Conservation (phyloP, 2,113 vertebrate species). For the Prunella fulvescens region DNA sequence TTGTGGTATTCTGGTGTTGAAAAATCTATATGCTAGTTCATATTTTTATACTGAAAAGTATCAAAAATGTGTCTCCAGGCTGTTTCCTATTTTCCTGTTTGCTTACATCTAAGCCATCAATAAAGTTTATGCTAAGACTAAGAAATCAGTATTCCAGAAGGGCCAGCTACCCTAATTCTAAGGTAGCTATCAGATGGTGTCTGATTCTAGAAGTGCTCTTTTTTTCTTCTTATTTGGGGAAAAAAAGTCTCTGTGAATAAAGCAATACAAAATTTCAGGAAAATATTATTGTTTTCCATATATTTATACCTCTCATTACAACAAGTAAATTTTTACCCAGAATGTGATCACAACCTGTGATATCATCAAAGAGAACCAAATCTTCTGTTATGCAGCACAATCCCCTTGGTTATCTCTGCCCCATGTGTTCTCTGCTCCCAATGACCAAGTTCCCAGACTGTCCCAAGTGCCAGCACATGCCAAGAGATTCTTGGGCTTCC, state of each 20-base stretch:
- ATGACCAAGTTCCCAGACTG: accelerated
- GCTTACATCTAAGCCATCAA: background rate
- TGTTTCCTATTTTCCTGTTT: slow-evolving; percentile 8
- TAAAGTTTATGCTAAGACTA: background rate
- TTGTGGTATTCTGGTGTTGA: slow-evolving; percentile 17
- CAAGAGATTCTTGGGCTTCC: background rate
- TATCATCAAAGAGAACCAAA: background rate
- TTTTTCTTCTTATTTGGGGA: background rate
- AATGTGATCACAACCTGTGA: background rate
- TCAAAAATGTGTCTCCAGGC: background rate
- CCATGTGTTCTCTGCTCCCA: background rate
- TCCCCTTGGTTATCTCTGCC: background rate
- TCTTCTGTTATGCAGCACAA: background rate
- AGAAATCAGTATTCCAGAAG: background rate
- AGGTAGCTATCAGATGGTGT: background rate
- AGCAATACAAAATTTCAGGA: background rate
- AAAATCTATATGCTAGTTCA: slow-evolving; percentile 9
- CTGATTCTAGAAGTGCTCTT: background rate
- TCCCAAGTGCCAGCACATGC: background rate
- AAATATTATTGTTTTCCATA: background rate
- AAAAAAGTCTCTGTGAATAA: background rate
- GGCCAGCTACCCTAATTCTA: background rate
- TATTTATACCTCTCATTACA: background rate
- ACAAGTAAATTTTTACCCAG: background rate
- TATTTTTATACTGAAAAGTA: slow-evolving; percentile 7